Evolutionary conservation across 1,140 invertebrate genomes (phyloP), one percentile per base, ranked within the genome.

Genomic region (Drosophila tristis): DNA sequence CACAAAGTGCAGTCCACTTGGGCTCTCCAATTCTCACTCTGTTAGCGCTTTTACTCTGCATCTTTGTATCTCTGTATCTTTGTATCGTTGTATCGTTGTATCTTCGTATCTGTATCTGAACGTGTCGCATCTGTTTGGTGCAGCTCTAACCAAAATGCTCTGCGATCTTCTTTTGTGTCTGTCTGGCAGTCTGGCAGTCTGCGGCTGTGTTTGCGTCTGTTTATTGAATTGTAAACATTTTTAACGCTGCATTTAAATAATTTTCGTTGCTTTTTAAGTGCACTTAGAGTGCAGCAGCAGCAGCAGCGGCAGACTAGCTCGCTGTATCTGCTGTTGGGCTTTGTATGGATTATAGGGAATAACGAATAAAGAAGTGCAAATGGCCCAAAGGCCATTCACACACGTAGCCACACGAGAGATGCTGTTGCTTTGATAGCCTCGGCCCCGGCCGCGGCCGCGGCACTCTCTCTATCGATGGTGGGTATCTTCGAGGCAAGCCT

Each of bases 221-320:
- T 86, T 86, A 86, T 86, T 86, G 82, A 87, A 86, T 81, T 87
- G 82, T 86, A 86, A 86, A 86, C 82, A 81, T 87, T 82, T 70
- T 86, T 87, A 86, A 86, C 70, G 82, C 75, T 78, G 82, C 82
- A 86, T 87, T 86, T 87, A 82, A 86, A 86, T 87, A 86, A 71
- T 66, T 65, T 74, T 48, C 47, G 58, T 70, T 72, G 13, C 35
- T 56, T 44, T 42, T 74, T 67, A 76, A 75, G 56, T 76, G 70
- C 61, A 74, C 71, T 76, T 73, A 56, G 67, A 49, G 51, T 26
- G 13, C 4, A 11, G 35, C 35, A 39, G 35, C 26, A 29, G 26
- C 26, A 6, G 26, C 26, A 29, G 26, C 26, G 9, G 31, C 31
- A 35, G 31, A 35, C 31, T 35, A 9, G 26, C 25, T 9, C 15